Base-by-base conservation (phyloP, 2,888 invertebrate species). In the Andrena bicolor region DNA sequence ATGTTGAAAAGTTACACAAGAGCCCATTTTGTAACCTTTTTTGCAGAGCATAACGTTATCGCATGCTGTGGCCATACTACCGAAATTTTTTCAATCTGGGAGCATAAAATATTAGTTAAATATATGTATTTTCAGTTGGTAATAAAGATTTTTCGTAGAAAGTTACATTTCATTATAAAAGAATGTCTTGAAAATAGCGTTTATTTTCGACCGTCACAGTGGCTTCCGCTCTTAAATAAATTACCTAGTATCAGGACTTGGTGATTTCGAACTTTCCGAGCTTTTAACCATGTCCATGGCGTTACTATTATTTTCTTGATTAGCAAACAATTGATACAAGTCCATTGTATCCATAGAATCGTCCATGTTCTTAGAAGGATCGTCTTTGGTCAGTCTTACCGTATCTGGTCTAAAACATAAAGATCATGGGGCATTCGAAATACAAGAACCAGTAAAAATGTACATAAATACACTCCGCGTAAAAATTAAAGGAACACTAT, bases 291-390 rank as follows among this genome's bases (percentile, higher is more conserved):
- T 90, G 56, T 92, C 91, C 16, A 83, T 83, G 13, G 84, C 81
- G 63, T 88, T 88, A 16, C 86, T 83, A 56, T 88, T 91, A 48
- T 90, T 92, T 60, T 94, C 94, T 26, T 91, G 92, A 80, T 95
- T 95, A 63, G 95, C 94, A 93, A 96, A 96, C 84, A 96, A 90
- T 89, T 96, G 95, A 74, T 95, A 96, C 71, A 96, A 91, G 86
- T 96, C 96, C 94, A 95, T 95, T 16, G 95, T 95, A 84, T 96
- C 96, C 92, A 96, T 95, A 0, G 96, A 96, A 85, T 95, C 95
- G 78, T 96, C 96, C 84, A 91, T 89, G 80, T 90, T 92, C 76
- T 93, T 93, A 88, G 94, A 75, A 85, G 92, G 90, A 92, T 94
- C 93, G 81, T 93, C 92, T 93, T 94, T 92, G 92, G 94, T 92